Conservation (phyloP, 1,140 invertebrate genomes). For the Cryptotermes secundus region DNA sequence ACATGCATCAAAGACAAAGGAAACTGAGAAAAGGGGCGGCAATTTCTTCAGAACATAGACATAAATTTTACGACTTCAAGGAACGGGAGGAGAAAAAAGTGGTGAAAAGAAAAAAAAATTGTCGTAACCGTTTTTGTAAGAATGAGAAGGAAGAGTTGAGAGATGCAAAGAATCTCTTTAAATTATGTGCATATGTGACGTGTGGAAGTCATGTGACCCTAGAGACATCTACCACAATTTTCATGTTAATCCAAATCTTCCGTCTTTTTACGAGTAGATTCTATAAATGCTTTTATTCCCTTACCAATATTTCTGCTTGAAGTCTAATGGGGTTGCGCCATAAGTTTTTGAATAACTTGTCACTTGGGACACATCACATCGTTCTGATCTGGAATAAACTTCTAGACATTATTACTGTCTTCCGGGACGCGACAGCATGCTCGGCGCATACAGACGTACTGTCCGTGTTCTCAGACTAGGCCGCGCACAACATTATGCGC, state of each 20-base stretch:
- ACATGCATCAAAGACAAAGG: background rate
- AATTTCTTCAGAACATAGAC: background rate
- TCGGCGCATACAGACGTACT: too few species aligned
- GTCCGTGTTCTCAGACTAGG: too few species aligned
- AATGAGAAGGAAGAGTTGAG: background rate
- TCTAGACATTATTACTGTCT: too few species aligned
- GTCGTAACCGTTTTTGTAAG: conserved; percentile 1
- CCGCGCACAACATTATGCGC: too few species aligned
- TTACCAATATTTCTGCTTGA: background rate
- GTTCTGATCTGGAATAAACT: background rate
- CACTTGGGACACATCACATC: background rate
- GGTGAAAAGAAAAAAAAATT: background rate
- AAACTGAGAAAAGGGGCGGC: background rate
- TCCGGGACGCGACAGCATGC: too few species aligned
- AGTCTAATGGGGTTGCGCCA: background rate
- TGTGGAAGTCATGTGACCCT: background rate
- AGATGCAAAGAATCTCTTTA: background rate
- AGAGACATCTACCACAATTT: background rate
- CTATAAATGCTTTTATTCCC: background rate
- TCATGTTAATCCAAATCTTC: background rate
- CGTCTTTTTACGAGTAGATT: background rate
- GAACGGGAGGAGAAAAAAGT: background rate
- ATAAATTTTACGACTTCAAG: background rate
- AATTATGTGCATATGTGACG: background rate
- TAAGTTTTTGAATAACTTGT: background rate